Conservation (phyloP, 1,140 invertebrate genomes). For the Armadillidium nasatum region DNA sequence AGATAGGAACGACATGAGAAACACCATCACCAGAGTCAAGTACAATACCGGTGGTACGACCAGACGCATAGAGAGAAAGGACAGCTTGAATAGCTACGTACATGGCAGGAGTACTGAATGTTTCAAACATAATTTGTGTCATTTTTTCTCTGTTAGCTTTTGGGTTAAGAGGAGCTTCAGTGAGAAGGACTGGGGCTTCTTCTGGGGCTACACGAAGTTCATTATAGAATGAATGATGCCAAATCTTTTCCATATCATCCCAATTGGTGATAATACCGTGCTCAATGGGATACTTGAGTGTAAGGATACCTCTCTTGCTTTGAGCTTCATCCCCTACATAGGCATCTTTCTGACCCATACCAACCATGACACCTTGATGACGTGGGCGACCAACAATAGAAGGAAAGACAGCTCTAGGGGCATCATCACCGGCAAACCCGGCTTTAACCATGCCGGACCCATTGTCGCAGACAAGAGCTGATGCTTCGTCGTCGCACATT, state of each 20-base stretch:
- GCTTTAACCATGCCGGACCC: conserved; percentile 95
- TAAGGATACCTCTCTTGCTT: conserved; percentile 19
- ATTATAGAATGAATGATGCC: conserved; percentile 63
- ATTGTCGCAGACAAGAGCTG: conserved; percentile 74
- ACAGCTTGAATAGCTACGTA: conserved; percentile 89
- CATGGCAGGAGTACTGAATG: conserved; percentile 88
- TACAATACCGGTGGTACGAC: conserved; percentile 89
- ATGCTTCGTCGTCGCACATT: conserved; percentile 55
- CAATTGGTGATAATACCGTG: conserved; percentile 20
- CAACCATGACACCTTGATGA: conserved; percentile 46
- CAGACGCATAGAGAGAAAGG: conserved; percentile 83
- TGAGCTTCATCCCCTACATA: conserved; percentile 19
- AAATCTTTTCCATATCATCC: conserved; percentile 24
- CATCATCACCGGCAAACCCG: conserved; percentile 93
- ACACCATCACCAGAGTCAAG: conserved; percentile 88
- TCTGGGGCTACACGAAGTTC: conserved; percentile 92
- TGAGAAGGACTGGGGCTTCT: conserved; percentile 83
- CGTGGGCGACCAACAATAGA: conserved; percentile 60
- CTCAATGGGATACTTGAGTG: conserved; percentile 10
- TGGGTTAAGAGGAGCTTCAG: conserved; percentile 86
- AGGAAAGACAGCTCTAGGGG: conserved; percentile 88
- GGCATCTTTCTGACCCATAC: conserved; percentile 18
- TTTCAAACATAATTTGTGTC: conserved; percentile 86
- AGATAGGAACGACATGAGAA: conserved; percentile 87
- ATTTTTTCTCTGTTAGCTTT: conserved; percentile 76